Conservation (phyloP, 2,113 vertebrate species). For the Paradoxurus hermaphroditus region DNA sequence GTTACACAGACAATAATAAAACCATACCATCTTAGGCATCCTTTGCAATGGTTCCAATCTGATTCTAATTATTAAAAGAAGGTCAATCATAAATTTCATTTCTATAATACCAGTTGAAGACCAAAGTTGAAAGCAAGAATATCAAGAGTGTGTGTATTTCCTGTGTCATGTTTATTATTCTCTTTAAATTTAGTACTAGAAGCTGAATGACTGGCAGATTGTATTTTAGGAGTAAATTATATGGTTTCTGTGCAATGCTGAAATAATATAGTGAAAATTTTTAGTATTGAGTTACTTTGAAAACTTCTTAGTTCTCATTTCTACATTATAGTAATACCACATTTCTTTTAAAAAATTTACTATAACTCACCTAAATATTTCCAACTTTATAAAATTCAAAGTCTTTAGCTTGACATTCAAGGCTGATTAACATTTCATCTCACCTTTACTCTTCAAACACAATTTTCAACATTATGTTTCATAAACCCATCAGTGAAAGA, state of each 20-base stretch:
- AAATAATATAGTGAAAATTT: not conserved
- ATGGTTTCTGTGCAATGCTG: not conserved
- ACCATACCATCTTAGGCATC: not conserved
- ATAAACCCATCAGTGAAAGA: not conserved
- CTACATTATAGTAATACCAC: not conserved
- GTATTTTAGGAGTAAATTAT: not conserved
- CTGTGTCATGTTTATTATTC: not conserved
- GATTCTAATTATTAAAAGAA: not conserved
- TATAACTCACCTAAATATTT: not conserved
- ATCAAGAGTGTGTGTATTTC: not conserved
- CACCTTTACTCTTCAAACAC: not conserved
- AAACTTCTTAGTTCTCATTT: not conserved
- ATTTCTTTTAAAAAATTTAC: not conserved
- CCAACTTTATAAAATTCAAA: not conserved
- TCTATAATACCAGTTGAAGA: not conserved
- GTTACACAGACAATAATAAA: not conserved
- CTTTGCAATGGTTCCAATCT: not conserved
- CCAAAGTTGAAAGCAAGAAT: not conserved
- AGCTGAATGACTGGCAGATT: not conserved
- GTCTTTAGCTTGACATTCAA: constrained; percentile 2
- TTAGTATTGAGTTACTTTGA: not conserved
- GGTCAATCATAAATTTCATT: not conserved
- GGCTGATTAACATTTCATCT: not conserved
- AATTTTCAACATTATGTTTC: not conserved
- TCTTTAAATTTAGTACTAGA: not conserved